Percentiles rank a stretch among this genome's conserved stretches.
Evolutionary conservation across 2,888 invertebrate species (phyloP).

Genomic region (Clivina fossor): DNA sequence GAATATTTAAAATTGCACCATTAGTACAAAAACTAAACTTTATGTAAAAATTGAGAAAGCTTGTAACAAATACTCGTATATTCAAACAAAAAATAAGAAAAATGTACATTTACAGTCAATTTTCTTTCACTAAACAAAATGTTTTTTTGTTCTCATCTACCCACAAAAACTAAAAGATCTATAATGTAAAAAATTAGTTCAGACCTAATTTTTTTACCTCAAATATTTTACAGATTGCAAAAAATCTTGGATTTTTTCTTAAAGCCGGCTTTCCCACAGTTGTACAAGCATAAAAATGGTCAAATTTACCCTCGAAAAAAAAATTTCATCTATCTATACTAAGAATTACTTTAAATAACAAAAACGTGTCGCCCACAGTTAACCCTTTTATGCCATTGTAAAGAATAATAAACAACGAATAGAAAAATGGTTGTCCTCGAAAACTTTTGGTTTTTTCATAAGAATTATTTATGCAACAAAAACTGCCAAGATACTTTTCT

Average conservation of each 20-base stretch:
- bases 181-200: no score
- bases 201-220: no score
- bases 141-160: no score
- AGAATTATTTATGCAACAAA: no score
- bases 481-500: slow-evolving; percentile 7
- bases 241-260: slow-evolving; percentile 16
- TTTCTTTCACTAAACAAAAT: no score
- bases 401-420: slow-evolving; percentile 20
- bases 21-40: no score
- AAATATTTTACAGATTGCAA: neutral
- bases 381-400: slow-evolving; percentile 21
- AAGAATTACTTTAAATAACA: slow-evolving; percentile 23
- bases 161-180: no score
- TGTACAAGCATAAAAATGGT: neutral
- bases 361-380: slow-evolving; percentile 9
- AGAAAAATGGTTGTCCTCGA: no score
- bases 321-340: slow-evolving; percentile 12
- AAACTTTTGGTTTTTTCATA: slow-evolving; percentile 23
- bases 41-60: no score
- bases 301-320: slow-evolving; percentile 16
- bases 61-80: no score
- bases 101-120: neutral
- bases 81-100: no score
- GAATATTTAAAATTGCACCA: no score
- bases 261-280: slow-evolving; percentile 8